Evolutionary conservation across 2,113 vertebrate species (phyloP).

Genomic region (Oncorhynchus clarkii): DNA sequence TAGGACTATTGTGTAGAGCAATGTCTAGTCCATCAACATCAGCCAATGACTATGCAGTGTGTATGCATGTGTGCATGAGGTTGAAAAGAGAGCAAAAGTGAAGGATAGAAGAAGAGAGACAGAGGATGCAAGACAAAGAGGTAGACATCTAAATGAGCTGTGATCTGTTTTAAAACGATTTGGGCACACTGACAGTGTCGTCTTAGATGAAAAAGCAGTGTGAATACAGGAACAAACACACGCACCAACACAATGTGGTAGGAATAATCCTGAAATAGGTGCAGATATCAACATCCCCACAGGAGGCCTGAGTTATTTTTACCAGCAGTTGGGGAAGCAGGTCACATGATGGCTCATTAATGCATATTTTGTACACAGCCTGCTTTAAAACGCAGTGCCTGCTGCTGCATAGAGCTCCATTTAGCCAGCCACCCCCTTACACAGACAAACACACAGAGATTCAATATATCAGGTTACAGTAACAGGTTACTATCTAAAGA

Average conservation of each 20-base stretch:
- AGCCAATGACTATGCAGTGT: not conserved
- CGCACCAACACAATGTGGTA: constrained; percentile 36
- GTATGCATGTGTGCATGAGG: constrained; percentile 2
- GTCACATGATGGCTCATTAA: constrained; percentile 65
- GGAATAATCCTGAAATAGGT: constrained; percentile 70
- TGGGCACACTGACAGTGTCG: not conserved
- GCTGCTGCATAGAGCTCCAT: not conserved
- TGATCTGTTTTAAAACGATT: constrained; percentile 23
- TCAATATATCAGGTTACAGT: too few relatives aligned
- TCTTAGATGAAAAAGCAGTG: constrained; percentile 27
- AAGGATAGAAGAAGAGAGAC: constrained; percentile 10
- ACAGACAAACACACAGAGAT: not conserved
- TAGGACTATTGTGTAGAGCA: too few relatives aligned
- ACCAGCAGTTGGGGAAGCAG: constrained; percentile 25
- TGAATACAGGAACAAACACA: constrained; percentile 17
- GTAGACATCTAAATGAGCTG: constrained; percentile 21
- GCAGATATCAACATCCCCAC: constrained; percentile 60
- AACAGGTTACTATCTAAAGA: not conserved
- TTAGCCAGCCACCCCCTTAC: not conserved
- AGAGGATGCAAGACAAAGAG: not conserved
- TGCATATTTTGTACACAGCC: constrained; percentile 69
- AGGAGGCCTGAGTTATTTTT: constrained; percentile 68
- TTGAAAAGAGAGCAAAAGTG: constrained; percentile 15
- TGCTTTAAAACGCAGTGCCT: constrained; percentile 50
- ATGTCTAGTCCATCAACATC: too few relatives aligned